These are phyloP conservation scores for Artibeus jamaicensis DNA, from an alignment of 2,797 vertebrate genomes.

Conservation along the genomic window DNA sequence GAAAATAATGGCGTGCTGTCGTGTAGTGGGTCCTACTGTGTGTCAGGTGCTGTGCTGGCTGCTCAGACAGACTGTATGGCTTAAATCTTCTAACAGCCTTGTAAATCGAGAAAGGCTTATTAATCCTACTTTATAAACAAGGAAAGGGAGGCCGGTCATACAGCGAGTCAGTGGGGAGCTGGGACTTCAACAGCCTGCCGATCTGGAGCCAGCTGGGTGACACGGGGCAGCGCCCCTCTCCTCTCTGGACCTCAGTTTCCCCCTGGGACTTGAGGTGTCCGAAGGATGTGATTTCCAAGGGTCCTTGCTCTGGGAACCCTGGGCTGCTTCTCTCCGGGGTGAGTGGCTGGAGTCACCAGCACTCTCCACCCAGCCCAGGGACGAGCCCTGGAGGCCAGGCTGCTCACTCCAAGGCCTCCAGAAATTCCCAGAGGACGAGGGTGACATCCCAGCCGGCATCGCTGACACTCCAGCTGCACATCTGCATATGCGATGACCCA, in stretches of 20 bases:
- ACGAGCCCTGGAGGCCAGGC: not conserved
- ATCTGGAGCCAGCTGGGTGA: not conserved
- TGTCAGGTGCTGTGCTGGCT: not conserved
- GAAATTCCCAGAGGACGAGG: conserved; percentile 70
- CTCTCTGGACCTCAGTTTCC: not conserved
- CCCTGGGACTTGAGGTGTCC: not conserved
- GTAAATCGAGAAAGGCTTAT: not conserved
- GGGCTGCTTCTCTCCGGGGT: not conserved
- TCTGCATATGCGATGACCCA: conserved; percentile 95
- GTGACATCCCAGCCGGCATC: conserved; percentile 85
- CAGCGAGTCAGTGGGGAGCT: not conserved
- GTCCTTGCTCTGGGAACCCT: not conserved
- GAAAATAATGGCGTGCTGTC: accelerated
- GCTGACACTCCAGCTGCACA: conserved; percentile 89
- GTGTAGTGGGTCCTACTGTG: accelerated
- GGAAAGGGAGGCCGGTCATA: not conserved
- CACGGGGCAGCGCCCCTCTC: no score
- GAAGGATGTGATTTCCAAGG: not conserved
- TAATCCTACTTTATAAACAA: not conserved
- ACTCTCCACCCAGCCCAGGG: not conserved
- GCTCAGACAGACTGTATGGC: not conserved
- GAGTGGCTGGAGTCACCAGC: not conserved
- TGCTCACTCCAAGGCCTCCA: not conserved
- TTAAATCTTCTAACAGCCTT: not conserved
- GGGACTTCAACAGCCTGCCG: not conserved